Evolutionary conservation across 2,888 invertebrate species (phyloP), one percentile per base, ranked within the genome.

Genomic region (Drosophila buzzatii): DNA sequence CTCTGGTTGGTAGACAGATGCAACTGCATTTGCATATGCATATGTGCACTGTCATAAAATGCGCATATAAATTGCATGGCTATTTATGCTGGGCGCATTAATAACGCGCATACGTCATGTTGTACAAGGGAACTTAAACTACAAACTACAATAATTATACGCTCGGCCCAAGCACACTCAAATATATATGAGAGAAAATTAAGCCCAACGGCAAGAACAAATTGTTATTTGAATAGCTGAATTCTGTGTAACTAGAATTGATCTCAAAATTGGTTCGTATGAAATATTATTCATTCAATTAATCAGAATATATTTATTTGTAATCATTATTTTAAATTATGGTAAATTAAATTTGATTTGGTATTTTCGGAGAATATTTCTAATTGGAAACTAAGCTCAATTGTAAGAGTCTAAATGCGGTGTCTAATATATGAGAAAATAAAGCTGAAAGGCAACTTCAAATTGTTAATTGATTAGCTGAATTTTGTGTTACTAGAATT

Each of bases 81-180:
- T 83, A 80, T 80, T 80, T 76, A 83, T 83, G 85, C 73, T 62
- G 70, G 61, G 63, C 79, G 58, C 88, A 82, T 87, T 80, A 83
- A 89, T 80, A 89, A 72, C 77, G 84, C 81, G 75, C 76, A 81
- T 81, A 79, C 87, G 86, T 69, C 84, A 74, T 79, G 84, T 77
- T 68, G 78, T 62, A 78, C 85, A 74, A 53, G 57, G n/a, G 27
- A 70, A 65, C 67, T 45, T 51, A 42, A 35, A 41, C 63, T 59
- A 20, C 42, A 27, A 57, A 42, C 20, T 64, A 18, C 45, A 27
- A 52, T 33, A 14, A 57, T 62, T 10, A 20, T 20, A n/a, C 18
- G 16, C 63, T 39, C 16, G 23, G n/a, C 14, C 68, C 52, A 16
- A 55, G 27, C 42, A 16, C 12, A 49, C 3, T 8, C 42, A 44